phyloP scores from a whole-genome alignment of 2,113 vertebrate genomes.

The Dromas ardeola region DNA sequence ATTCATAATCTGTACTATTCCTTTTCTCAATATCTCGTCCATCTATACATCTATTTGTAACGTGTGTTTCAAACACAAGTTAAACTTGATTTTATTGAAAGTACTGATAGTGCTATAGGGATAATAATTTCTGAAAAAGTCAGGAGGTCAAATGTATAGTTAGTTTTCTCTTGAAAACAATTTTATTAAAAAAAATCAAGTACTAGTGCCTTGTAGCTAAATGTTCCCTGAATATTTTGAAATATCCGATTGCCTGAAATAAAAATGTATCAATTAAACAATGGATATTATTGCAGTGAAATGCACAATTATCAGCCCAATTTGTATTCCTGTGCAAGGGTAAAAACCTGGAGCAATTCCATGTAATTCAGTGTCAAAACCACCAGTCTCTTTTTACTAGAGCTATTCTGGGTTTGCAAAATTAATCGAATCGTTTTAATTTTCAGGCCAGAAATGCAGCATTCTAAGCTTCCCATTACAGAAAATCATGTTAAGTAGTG shows the following conservation, averaged over 20 bases:
- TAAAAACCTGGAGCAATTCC: background rate
- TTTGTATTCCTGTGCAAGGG: background rate
- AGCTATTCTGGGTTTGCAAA: background rate
- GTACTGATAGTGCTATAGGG: conserved; percentile 58
- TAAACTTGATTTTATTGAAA: conserved; percentile 76
- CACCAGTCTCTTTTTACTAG: background rate
- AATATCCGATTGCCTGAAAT: background rate
- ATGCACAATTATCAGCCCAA: background rate
- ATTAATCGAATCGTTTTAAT: background rate
- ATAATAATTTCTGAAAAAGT: conserved; percentile 60
- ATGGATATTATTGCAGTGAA: background rate
- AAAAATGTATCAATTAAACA: background rate
- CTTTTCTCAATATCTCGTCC: conserved; percentile 78
- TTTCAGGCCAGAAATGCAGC: background rate
- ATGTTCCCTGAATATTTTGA: background rate
- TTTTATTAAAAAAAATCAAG: background rate
- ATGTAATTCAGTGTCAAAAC: background rate
- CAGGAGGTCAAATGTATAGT: conserved; percentile 44
- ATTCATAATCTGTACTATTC: conserved; percentile 86
- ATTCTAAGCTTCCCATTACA: background rate
- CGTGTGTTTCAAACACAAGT: conserved; percentile 79
- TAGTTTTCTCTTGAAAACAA: conserved; percentile 35
- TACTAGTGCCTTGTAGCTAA: background rate
- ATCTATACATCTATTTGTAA: conserved; percentile 84
- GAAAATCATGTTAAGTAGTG: background rate